Percentiles rank a stretch among this genome's conserved stretches.
phyloP scores from a whole-genome alignment of 2,797 vertebrate genomes.

The Scyliorhinus canicula region DNA sequence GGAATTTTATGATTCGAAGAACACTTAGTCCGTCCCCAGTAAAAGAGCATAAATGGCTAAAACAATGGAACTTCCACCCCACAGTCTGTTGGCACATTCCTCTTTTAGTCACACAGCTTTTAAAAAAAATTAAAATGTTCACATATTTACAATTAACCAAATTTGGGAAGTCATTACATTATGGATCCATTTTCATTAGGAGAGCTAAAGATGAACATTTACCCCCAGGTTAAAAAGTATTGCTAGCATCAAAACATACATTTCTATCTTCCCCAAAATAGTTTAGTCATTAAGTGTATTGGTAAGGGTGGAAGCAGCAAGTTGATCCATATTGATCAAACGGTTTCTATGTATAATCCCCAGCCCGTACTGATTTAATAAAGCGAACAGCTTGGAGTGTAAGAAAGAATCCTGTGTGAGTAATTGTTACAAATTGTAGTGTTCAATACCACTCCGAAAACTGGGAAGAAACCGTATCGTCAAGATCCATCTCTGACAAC shows the following conservation, averaged over 20 bases:
- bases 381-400: neutral
- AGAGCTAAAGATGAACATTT: neutral
- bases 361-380: neutral
- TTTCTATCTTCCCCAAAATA: neutral
- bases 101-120: neutral
- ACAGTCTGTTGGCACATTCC: neutral
- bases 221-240: neutral
- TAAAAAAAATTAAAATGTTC: neutral
- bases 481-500: conserved; percentile 36
- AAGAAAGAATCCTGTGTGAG: conserved; percentile 17
- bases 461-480: conserved; percentile 31
- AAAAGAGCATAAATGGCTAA: neutral
- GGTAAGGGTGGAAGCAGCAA: neutral
- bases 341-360: neutral
- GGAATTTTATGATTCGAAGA: too few relatives aligned
- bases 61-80: neutral
- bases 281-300: neutral
- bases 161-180: neutral
- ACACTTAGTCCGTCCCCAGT: too few relatives aligned
- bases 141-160: neutral
- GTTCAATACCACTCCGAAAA: conserved; percentile 39
- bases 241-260: neutral
- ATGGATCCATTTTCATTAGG: neutral
- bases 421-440: conserved; percentile 39
- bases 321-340: neutral